Evolutionary conservation across 2,797 vertebrate species (phyloP).

Genomic region (Mus caroli): DNA sequence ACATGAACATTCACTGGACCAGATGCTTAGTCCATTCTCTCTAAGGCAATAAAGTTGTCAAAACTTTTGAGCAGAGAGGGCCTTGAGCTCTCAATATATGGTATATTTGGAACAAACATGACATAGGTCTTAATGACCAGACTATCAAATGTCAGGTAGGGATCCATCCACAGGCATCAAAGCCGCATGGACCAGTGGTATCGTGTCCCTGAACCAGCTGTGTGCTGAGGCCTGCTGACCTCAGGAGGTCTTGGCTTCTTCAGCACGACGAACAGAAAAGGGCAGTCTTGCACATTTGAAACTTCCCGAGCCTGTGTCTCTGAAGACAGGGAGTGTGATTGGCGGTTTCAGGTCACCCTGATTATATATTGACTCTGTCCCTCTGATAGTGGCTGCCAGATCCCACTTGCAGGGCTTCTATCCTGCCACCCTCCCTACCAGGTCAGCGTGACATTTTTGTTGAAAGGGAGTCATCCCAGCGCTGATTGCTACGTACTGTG

Average conservation of each 20-base stretch:
- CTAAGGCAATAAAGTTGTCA: conserved; percentile 58
- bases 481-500: conserved; percentile 51
- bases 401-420: conserved; percentile 30
- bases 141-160: background rate
- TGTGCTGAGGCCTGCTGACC: background rate
- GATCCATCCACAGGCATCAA: conserved; percentile 43
- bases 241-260: background rate
- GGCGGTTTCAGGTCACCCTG: conserved; percentile 67
- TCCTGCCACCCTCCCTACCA: conserved; percentile 57
- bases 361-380: conserved; percentile 66
- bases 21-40: conserved; percentile 47
- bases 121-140: conserved; percentile 31
- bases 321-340: conserved; percentile 69
- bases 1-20: conserved; percentile 46
- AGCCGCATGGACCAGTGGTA: background rate
- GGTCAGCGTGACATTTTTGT: conserved; percentile 79
- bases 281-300: conserved; percentile 25
- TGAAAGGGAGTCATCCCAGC: conserved; percentile 64
- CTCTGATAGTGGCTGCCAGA: conserved; percentile 64
- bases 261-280: background rate
- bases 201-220: background rate
- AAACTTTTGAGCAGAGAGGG: background rate
- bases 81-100: background rate
- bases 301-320: background rate
- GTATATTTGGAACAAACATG: conserved; percentile 53